Percentiles rank a stretch among this genome's conserved stretches.
These are phyloP conservation scores for Nymphalis urticae DNA, from an alignment of 2,888 invertebrate genomes.

Conservation along the genomic window DNA sequence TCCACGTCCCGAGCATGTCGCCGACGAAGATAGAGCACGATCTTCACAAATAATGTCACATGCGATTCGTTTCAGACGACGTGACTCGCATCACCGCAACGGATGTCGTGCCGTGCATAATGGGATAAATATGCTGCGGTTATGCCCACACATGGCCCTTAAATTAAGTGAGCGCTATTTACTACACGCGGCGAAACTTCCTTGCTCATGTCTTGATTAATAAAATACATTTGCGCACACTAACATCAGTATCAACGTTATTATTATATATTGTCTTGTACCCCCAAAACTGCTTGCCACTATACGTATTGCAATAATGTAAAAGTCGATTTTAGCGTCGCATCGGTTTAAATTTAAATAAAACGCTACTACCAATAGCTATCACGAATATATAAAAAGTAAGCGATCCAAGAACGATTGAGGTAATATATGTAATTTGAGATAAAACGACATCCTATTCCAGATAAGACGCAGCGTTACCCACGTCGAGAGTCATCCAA, in stretches of 20 bases:
- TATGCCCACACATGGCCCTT: constrained; percentile 78
- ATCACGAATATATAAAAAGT: constrained; percentile 61
- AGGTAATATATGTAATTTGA: constrained; percentile 81
- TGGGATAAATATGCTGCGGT: constrained; percentile 81
- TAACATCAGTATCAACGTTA: neutral
- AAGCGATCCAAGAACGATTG: constrained; percentile 68
- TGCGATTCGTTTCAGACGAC: constrained; percentile 81
- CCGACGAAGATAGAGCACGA: constrained; percentile 82
- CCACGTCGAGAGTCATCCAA: constrained; percentile 77
- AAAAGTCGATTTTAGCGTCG: neutral
- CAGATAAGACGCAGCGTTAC: constrained; percentile 79
- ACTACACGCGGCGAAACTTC: constrained; percentile 70
- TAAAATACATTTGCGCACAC: constrained; percentile 44
- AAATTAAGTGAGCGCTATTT: constrained; percentile 78
- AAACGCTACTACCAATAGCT: constrained; percentile 44
- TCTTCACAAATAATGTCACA: constrained; percentile 83
- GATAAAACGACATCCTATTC: constrained; percentile 80
- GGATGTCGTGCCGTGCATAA: constrained; percentile 73
- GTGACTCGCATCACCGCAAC: constrained; percentile 79
- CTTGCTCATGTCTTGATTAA: constrained; percentile 69
- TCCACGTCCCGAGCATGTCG: constrained; percentile 78
- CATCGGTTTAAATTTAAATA: constrained; percentile 5
- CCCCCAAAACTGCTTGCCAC: neutral
- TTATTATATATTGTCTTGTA: neutral
- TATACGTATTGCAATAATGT: neutral